A percentile compares a stretch with the other conserved stretches of the same genome.
Evolutionary conservation across 1,140 invertebrate genomes (phyloP).

Genomic region (Melipona quadrifasciata): DNA sequence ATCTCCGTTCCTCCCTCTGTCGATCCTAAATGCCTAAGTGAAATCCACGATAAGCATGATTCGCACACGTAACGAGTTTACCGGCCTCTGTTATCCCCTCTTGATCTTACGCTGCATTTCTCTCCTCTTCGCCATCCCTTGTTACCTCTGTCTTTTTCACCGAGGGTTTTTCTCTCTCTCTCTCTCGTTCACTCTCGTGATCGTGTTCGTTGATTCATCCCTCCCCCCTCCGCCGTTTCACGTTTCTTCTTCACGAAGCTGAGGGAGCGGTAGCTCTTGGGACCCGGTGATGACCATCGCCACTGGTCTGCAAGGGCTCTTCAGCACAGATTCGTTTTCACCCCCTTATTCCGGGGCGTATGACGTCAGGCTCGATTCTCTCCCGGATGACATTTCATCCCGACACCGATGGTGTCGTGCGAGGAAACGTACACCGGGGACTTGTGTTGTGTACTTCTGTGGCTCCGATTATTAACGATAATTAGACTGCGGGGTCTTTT

Average conservation of each 20-base stretch:
- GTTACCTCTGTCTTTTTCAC: slow-evolving; percentile 1
- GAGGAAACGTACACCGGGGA: neutral
- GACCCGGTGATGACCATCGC: slow-evolving; percentile 4
- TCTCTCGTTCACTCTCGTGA: neutral
- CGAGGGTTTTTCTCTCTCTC: slow-evolving; percentile 7
- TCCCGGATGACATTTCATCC: slow-evolving; percentile 3
- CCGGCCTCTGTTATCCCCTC: slow-evolving; percentile 58
- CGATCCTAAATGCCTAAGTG: slow-evolving; percentile 78
- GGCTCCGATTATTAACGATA: neutral
- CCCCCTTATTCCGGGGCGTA: neutral
- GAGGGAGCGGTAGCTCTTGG: neutral
- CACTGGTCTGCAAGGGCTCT: slow-evolving; percentile 1
- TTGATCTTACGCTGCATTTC: slow-evolving; percentile 43
- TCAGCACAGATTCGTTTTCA: slow-evolving; percentile 11
- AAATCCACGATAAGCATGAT: slow-evolving; percentile 80
- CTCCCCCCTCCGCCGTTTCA: slow-evolving; percentile 16
- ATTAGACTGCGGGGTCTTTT: neutral
- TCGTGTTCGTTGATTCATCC: neutral
- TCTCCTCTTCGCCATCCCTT: neutral
- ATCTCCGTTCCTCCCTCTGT: too few relatives aligned
- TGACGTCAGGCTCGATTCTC: neutral
- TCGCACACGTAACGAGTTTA: slow-evolving; percentile 80
- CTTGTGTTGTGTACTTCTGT: neutral
- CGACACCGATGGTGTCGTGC: neutral
- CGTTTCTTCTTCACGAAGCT: slow-evolving; percentile 1